Conservation (phyloP, 2,797 vertebrate genomes). For the Chloroceryle amazona region DNA sequence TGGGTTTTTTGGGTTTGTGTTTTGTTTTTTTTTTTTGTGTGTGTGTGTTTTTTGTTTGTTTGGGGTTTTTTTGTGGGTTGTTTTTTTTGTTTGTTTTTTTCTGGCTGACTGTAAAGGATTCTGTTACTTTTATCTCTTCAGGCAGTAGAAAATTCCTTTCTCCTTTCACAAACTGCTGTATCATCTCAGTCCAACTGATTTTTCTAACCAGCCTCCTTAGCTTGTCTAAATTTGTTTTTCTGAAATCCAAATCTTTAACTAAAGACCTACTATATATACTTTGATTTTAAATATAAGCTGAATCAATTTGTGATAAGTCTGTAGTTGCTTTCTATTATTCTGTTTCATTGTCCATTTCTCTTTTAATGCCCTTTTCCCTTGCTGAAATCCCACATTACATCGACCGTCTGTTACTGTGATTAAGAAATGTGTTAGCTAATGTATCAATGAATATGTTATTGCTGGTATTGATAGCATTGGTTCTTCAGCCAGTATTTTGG, state of each 20-base stretch:
- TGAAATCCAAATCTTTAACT: not conserved
- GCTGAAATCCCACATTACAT: not conserved
- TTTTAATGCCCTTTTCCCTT: not conserved
- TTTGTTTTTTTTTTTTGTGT: not conserved
- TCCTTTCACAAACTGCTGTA: not conserved
- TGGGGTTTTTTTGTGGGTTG: too few species aligned
- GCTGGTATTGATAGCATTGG: not conserved
- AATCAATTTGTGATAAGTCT: not conserved
- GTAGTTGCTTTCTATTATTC: not conserved
- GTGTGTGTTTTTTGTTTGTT: too few species aligned
- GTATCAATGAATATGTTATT: not conserved
- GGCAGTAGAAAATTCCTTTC: not conserved
- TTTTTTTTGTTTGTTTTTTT: not conserved
- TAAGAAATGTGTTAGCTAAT: not conserved
- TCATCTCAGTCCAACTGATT: not conserved
- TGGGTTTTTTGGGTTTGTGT: not conserved
- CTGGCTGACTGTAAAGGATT: not conserved
- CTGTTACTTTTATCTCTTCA: not conserved
- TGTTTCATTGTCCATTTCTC: not conserved
- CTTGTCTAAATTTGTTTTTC: constrained; percentile 37
- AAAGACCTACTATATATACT: not conserved
- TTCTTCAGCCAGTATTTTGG: not conserved
- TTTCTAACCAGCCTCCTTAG: not conserved
- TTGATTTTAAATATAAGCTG: not conserved
- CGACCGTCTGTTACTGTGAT: not conserved